Evolutionary conservation across 2,797 vertebrate species (phyloP).

Genomic region (Acanthurus tractus): DNA sequence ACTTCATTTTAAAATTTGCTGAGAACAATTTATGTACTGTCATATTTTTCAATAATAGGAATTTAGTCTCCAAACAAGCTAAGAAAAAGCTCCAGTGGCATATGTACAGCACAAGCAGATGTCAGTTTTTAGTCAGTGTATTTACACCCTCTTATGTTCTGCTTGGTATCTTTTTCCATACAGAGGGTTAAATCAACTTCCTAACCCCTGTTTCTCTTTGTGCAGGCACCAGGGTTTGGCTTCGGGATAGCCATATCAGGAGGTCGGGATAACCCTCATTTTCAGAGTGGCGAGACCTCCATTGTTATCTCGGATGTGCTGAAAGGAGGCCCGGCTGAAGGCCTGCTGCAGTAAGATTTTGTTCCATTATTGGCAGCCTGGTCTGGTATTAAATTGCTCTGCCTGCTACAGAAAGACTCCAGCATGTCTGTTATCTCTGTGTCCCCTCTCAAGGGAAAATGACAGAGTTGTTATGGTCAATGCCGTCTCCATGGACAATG

Average conservation of each 20-base stretch:
- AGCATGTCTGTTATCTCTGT: constrained; percentile 53
- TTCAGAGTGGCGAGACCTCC: constrained; percentile 98
- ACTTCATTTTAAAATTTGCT: not conserved
- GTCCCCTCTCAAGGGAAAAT: constrained; percentile 89
- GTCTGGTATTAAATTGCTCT: constrained; percentile 52
- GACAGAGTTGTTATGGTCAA: constrained; percentile 99
- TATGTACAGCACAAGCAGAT: no score
- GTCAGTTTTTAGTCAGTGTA: no score
- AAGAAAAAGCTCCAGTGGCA: not conserved
- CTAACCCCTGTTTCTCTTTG: constrained; percentile 32
- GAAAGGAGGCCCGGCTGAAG: constrained; percentile 97
- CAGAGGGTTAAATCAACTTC: not conserved
- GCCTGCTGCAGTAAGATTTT: constrained; percentile 92
- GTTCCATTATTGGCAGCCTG: constrained; percentile 23
- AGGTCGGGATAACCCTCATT: constrained; percentile 98
- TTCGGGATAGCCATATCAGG: constrained; percentile 99
- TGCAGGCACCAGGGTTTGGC: constrained; percentile 95
- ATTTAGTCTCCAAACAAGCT: no score
- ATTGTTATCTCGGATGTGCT: constrained; percentile 99
- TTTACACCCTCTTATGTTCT: no score
- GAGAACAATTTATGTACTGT: not conserved
- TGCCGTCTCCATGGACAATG: constrained; percentile 98
- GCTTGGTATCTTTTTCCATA: no score
- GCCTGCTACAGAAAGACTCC: constrained; percentile 51
- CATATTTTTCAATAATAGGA: not conserved